Base-by-base conservation (phyloP, 37 sponge, comb jelly and placozoan genomes). In the Spongia lamella region DNA sequence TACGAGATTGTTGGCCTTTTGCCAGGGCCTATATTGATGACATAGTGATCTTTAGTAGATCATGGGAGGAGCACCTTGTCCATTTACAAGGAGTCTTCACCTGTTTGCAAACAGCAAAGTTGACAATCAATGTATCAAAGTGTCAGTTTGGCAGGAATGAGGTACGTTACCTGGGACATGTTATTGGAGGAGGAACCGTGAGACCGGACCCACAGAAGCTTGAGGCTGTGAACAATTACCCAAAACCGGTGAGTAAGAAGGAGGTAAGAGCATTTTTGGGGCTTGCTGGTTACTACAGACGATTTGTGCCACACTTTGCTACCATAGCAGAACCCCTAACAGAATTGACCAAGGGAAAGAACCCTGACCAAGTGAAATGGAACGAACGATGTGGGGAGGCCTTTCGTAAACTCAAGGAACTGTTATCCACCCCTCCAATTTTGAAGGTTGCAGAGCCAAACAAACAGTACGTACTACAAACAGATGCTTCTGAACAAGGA, bases 401-500 rank as follows among this genome's bases (percentile, higher is more conserved):
- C 16, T 75, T 60, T n/a, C 26, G 39, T 11, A 15, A 27, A 7
- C 63, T 75, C 7, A 75, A 75, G 43, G 5, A 38, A 17, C 21
- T 17, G 24, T 27, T 73, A 20, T 21, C 22, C 17, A 30, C 25
- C 21, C 61, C 58, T 57, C 76, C 76, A 50, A 63, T 75, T 5
- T 34, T 75, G 63, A 51, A 38, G 21, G 29, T 59, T 34, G 62
- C 49, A 15, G 63, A 61, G 50, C 76, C 49, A 9, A 36, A 14
- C 20, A 60, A 61, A 32, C 39, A 33, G 0, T 75, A 30, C 47
- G 53, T 60, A 7, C 35, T 77, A 14, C 66, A 77, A n/a, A 65
- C 66, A n/a, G 78, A 77, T 64, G 78, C 66, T 20, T 77, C 78
- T 17, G 78, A 63, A 29, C 55, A 4, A 25, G 78, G 78, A 20